Evolutionary conservation across 2,797 vertebrate genomes (phyloP).

Genomic region (Oceanodroma leucorhoa): DNA sequence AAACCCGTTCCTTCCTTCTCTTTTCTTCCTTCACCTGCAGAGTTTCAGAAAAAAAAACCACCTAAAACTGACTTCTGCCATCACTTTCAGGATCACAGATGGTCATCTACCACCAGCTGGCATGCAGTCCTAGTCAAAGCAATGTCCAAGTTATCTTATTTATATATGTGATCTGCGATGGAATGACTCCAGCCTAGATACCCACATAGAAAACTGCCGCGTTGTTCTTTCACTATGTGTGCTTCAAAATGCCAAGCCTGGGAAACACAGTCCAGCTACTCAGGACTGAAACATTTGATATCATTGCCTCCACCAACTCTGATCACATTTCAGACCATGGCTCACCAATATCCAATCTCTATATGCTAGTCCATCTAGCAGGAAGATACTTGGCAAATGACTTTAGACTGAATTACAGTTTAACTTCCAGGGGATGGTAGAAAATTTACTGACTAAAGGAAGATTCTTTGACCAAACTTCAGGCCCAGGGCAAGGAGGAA

Average conservation of each 20-base stretch:
- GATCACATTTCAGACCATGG: neutral
- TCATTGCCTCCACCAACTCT: accelerated
- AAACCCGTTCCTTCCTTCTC: neutral
- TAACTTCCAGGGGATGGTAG: neutral
- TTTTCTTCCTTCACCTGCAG: neutral
- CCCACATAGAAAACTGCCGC: neutral
- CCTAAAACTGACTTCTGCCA: neutral
- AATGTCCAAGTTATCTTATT: neutral
- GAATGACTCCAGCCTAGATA: neutral
- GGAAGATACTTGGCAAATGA: neutral
- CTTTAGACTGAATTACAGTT: neutral
- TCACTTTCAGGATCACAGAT: neutral
- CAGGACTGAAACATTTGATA: neutral
- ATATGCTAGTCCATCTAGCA: neutral
- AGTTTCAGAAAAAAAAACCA: neutral
- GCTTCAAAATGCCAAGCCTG: neutral
- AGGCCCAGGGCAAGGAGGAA: neutral
- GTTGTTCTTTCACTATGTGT: neutral
- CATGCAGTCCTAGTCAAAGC: neutral
- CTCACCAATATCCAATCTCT: neutral
- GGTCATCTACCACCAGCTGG: neutral
- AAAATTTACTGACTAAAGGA: neutral
- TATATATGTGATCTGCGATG: neutral
- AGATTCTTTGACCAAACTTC: neutral
- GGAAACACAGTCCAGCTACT: neutral